Conservation (phyloP, 2,797 vertebrate genomes). For the Pipistrellus nathusii region DNA sequence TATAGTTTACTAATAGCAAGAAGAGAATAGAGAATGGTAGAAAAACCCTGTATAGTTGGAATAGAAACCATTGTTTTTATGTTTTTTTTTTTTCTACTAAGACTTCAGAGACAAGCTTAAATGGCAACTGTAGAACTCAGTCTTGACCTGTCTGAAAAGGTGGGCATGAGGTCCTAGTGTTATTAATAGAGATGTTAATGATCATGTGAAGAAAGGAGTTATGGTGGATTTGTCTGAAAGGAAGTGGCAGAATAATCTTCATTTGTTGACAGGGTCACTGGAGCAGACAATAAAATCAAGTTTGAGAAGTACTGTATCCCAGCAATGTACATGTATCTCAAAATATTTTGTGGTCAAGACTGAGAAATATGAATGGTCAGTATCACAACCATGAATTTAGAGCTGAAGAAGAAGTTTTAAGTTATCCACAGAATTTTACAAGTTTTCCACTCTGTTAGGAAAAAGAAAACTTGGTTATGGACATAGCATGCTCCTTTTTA, state of each 20-base stretch:
- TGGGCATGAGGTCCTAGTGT: neutral
- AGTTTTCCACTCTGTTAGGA: constrained; percentile 58
- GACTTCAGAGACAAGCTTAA: neutral
- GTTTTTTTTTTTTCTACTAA: constrained; percentile 6
- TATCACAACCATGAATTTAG: constrained; percentile 46
- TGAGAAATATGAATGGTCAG: neutral
- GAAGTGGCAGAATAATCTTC: neutral
- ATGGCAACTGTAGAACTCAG: neutral
- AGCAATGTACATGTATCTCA: neutral
- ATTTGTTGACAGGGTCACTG: constrained; percentile 5
- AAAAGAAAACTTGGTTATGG: constrained; percentile 53
- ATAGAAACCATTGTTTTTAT: neutral
- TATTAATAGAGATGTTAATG: constrained; percentile 37
- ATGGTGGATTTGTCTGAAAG: neutral
- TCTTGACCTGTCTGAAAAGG: neutral
- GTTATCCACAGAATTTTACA: constrained; percentile 44
- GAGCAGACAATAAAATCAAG: neutral
- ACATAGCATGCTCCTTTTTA: neutral
- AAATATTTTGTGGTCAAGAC: constrained; percentile 9
- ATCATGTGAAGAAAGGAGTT: constrained; percentile 2
- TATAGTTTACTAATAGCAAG: neutral
- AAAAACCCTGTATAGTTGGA: neutral
- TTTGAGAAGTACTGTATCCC: constrained; percentile 35
- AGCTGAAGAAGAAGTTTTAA: constrained; percentile 26
- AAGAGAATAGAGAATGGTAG: neutral